Base-by-base conservation (phyloP, 2,888 invertebrate genomes). In the Merodon equestris region DNA sequence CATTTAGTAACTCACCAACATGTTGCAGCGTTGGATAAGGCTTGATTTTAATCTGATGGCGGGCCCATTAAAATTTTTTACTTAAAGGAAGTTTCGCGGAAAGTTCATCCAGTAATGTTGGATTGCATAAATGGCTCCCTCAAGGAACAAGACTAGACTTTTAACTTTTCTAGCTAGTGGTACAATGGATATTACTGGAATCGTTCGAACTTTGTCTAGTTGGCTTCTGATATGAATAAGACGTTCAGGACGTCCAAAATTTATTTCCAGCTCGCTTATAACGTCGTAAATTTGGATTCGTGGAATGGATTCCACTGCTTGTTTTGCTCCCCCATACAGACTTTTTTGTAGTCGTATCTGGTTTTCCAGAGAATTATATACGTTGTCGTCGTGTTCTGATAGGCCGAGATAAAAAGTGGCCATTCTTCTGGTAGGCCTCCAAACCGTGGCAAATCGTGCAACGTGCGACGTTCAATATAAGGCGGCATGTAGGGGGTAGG, bases 11-110 rank as follows among this genome's bases (percentile, higher is more conserved):
- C n/a, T n/a, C n/a, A n/a, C n/a, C n/a, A n/a, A n/a, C n/a, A n/a
- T n/a, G n/a, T n/a, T n/a, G n/a, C n/a, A n/a, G n/a, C n/a, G n/a
- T n/a, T n/a, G n/a, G n/a, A n/a, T n/a, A n/a, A n/a, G n/a, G n/a
- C n/a, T n/a, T n/a, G n/a, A n/a, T n/a, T n/a, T n/a, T n/a, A n/a
- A n/a, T n/a, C n/a, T n/a, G n/a, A n/a, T n/a, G n/a, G n/a, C n/a
- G n/a, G n/a, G n/a, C n/a, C n/a, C n/a, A n/a, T n/a, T n/a, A n/a
- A n/a, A n/a, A n/a, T n/a, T n/a, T n/a, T n/a, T n/a, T n/a, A n/a
- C n/a, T n/a, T n/a, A 63, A 19, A 1, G 68, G 68, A 5, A 75
- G 48, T 38, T 70, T 75, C 3, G 68, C 67, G 9, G 56, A 34
- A 10, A 75, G 56, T 27, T 70, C 70, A 17, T 64, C 58, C n/a